Conservation (phyloP, 1,140 invertebrate genomes). For the Brachionus rubens region DNA sequence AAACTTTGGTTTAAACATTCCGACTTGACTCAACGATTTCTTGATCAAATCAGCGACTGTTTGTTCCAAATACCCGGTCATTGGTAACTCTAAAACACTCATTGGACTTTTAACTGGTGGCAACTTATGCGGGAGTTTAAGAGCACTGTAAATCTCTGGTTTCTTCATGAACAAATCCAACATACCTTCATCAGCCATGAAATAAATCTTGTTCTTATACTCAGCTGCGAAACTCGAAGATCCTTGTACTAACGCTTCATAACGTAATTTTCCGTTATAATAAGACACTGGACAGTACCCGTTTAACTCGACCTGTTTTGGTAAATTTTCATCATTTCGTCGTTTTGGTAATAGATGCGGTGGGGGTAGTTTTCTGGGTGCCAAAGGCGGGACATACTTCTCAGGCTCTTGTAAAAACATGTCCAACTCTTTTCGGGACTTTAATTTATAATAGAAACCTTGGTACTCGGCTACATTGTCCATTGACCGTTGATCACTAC, state of each 20-base stretch:
- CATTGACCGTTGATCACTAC: slow-evolving; percentile 52
- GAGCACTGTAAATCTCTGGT: slow-evolving; percentile 40
- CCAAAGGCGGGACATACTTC: slow-evolving; percentile 56
- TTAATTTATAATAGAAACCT: slow-evolving; percentile 51
- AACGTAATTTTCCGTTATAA: slow-evolving; percentile 55
- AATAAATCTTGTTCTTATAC: slow-evolving; percentile 56
- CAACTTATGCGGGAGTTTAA: slow-evolving; percentile 57
- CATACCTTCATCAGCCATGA: slow-evolving; percentile 56
- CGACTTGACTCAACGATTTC: slow-evolving; percentile 57
- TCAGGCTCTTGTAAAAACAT: slow-evolving; percentile 57
- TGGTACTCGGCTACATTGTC: slow-evolving; percentile 59
- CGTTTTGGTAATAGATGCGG: slow-evolving; percentile 53
- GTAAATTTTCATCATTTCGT: slow-evolving; percentile 50
- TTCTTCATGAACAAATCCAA: slow-evolving; percentile 60
- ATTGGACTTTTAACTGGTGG: slow-evolving; percentile 55
- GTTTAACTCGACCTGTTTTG: slow-evolving; percentile 52
- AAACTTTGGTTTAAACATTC: slow-evolving; percentile 61
- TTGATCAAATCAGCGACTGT: slow-evolving; percentile 55
- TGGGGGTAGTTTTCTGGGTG: slow-evolving; percentile 54
- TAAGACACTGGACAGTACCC: slow-evolving; percentile 61
- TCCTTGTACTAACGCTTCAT: slow-evolving; percentile 58
- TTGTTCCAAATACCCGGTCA: slow-evolving; percentile 61
- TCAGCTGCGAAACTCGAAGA: slow-evolving; percentile 54
- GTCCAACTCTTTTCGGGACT: slow-evolving; percentile 51
- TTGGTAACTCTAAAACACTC: slow-evolving; percentile 54